Conservation (phyloP, 2,113 vertebrate genomes). For the Acrocephalus arundinaceus region DNA sequence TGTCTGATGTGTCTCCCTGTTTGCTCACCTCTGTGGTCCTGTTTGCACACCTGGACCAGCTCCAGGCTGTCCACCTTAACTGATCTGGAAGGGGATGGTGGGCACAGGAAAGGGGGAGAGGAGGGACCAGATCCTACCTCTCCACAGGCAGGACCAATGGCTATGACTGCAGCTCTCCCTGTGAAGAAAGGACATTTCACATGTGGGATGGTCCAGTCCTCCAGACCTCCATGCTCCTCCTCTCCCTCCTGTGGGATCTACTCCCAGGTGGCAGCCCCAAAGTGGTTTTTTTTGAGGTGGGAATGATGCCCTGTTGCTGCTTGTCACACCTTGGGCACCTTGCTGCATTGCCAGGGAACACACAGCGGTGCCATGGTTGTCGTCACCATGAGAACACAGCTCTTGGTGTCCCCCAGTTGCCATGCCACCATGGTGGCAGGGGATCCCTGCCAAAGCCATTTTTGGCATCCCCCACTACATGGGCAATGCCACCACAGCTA, state of each 20-base stretch:
- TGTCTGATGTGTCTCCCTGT: neutral
- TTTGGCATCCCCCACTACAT: neutral
- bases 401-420: rapidly evolving
- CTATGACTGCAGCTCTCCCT: neutral
- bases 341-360: neutral
- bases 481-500: neutral
- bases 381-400: rapidly evolving
- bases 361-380: rapidly evolving
- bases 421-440: rapidly evolving
- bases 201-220: rapidly evolving
- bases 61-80: neutral
- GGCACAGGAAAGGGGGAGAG: rapidly evolving
- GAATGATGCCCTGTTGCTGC: neutral
- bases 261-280: neutral
- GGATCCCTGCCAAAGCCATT: neutral
- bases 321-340: rapidly evolving
- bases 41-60: neutral
- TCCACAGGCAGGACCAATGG: rapidly evolving
- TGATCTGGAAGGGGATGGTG: neutral
- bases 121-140: neutral
- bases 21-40: rapidly evolving
- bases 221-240: rapidly evolving
- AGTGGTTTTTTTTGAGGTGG: neutral
- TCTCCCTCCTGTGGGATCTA: neutral
- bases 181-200: neutral